A percentile compares a stretch with the other conserved stretches of the same genome.
These are phyloP conservation scores for Sternotherus odoratus DNA, from an alignment of 2,797 vertebrate species.

Conservation along the genomic window DNA sequence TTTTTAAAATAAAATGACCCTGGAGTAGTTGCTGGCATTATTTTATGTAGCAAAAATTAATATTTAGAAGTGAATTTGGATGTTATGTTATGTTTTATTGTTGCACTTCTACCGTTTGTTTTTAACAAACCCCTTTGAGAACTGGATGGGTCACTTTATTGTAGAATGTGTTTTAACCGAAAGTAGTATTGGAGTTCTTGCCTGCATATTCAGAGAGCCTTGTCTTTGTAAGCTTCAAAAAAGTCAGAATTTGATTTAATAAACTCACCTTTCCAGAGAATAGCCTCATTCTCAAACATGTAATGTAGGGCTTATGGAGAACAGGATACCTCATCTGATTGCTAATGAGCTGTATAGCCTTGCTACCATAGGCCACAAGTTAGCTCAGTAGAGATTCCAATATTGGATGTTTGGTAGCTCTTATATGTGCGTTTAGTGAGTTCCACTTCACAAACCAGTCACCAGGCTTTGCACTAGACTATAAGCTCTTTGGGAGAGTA, in stretches of 20 bases:
- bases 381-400: no score
- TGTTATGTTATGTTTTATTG: no score
- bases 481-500: not conserved
- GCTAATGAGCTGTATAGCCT: not conserved
- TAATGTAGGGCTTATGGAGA: not conserved
- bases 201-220: not conserved
- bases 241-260: not conserved
- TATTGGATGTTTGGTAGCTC: not conserved
- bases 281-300: not conserved
- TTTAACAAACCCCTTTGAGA: no score
- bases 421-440: accelerated
- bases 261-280: not conserved
- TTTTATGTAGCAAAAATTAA: no score
- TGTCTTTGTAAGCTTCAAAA: not conserved
- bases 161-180: not conserved
- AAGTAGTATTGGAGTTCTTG: not conserved
- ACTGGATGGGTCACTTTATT: no score
- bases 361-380: no score
- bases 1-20: no score
- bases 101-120: no score
- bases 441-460: not conserved
- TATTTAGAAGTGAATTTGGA: no score
- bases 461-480: not conserved
- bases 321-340: not conserved
- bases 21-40: no score